phyloP scores from a whole-genome alignment of 2,888 invertebrate species.

The Odontothrips loti region DNA sequence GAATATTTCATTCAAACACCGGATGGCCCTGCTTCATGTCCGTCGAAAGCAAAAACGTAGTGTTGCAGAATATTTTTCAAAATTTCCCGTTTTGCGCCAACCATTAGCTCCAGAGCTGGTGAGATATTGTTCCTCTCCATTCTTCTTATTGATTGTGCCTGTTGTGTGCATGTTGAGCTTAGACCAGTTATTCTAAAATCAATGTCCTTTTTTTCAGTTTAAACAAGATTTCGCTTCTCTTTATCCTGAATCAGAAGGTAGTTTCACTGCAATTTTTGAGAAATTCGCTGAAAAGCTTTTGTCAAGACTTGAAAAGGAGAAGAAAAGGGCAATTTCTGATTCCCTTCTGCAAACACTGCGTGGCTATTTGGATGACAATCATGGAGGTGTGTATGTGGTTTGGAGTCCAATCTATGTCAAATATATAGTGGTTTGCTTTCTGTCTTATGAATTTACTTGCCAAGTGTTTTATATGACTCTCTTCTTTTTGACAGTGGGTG shows the following conservation, averaged over 20 bases:
- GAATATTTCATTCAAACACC: not conserved
- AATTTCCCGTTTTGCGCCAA: not conserved
- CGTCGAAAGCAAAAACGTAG: not conserved
- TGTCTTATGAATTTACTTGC: not conserved
- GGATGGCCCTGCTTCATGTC: not conserved
- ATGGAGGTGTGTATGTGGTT: not conserved
- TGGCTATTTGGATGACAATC: not conserved
- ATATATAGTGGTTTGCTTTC: not conserved
- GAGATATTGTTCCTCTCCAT: not conserved
- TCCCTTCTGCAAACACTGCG: not conserved
- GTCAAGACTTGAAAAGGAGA: not conserved
- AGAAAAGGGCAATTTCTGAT: not conserved
- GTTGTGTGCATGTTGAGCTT: too few relatives aligned
- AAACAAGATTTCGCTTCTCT: not conserved
- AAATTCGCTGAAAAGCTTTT: not conserved
- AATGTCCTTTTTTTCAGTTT: not conserved
- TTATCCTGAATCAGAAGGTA: not conserved
- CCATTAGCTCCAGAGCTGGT: not conserved
- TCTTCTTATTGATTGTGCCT: not conserved
- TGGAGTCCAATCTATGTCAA: not conserved
- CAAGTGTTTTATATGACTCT: not conserved
- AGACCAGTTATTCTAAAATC: too few relatives aligned
- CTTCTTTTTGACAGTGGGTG: not conserved
- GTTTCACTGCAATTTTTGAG: not conserved
- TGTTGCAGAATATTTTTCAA: not conserved